Base-by-base conservation (phyloP, 2,797 vertebrate genomes). In the Macroramphosus scolopax region DNA sequence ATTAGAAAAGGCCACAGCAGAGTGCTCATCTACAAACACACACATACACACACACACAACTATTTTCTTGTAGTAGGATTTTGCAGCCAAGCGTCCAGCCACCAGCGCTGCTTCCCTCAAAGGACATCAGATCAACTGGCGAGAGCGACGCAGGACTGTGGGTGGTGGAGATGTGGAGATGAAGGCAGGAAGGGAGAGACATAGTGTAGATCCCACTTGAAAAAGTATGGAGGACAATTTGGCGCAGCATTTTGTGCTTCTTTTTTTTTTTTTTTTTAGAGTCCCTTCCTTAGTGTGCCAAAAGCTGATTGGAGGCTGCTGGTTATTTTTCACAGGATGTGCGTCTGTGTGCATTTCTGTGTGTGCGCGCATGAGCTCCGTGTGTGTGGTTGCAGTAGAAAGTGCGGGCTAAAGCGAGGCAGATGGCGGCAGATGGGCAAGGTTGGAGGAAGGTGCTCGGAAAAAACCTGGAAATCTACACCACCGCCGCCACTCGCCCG, bases 381-480 rank as follows among this genome's bases (percentile, higher is more conserved):
- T 69, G 93, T 93, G 92, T 94, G 93, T 93, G 92, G 94, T 92
- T 93, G 92, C 93, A 93, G 92, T 93, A 93, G 94, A 91, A 96
- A 97, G 93, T 95, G 92, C 91, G 89, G 91, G 93, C 94, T 96
- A 94, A 96, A 97, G 93, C 93, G 92, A 95, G 93, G 92, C 95
- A 98, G 95, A 98, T 98, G 95, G 95, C 95, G 94, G 94, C 95
- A 98, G 95, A 98, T 98, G 95, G 94, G 94, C 93, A 92, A 95
- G 94, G 94, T 95, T 95, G 95, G 94, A 94, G 92, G 94, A 95
- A 95, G 95, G 96, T 95, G 92, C 92, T 94, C 92, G 91, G 92
- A 78, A 87, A 87, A 86, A 96, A 93, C 92, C 93, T 93, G 95
- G 93, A 94, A 93, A 95, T 94, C 93, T 93, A 92, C 91, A 94